These are phyloP conservation scores for Schizotus pectinicornis DNA, from an alignment of 2,888 invertebrate genomes.

Conservation along the genomic window DNA sequence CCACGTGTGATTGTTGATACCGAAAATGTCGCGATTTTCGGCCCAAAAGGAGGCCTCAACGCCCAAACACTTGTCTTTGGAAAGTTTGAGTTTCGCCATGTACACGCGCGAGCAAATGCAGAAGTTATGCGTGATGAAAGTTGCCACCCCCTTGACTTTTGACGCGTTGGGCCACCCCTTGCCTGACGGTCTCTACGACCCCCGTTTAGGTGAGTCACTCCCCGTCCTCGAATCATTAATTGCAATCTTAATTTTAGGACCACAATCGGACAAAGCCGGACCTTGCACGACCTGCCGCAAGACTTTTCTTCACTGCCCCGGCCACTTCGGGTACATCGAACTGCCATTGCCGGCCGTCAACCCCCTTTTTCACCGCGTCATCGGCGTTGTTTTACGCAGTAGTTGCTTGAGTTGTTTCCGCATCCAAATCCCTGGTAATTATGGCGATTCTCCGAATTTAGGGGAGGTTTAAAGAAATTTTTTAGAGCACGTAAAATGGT, in stretches of 20 bases:
- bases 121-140: conserved; percentile 80
- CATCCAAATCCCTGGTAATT: conserved; percentile 69
- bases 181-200: conserved; percentile 90
- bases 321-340: conserved; percentile 95
- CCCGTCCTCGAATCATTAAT: neutral
- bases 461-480: conserved; percentile 23
- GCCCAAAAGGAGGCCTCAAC: conserved; percentile 20
- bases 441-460: neutral
- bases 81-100: conserved; percentile 68
- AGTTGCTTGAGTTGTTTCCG: conserved; percentile 75
- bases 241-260: conserved; percentile 55
- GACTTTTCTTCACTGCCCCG: conserved; percentile 74
- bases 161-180: conserved; percentile 83
- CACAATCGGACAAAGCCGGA: conserved; percentile 68
- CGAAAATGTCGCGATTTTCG: conserved; percentile 16
- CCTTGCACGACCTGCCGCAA: conserved; percentile 82
- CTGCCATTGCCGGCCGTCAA: conserved; percentile 88
- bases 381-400: conserved; percentile 71
- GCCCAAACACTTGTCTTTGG: conserved; percentile 36
- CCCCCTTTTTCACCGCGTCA: conserved; percentile 82
- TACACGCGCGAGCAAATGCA: conserved; percentile 79
- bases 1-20: neutral
- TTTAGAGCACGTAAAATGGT: conserved; percentile 55
- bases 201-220: conserved; percentile 70
- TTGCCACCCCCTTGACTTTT: conserved; percentile 79